Evolutionary conservation across 2,888 invertebrate species (phyloP), one percentile per base, ranked within the genome.

Genomic region (Thera britannica): DNA sequence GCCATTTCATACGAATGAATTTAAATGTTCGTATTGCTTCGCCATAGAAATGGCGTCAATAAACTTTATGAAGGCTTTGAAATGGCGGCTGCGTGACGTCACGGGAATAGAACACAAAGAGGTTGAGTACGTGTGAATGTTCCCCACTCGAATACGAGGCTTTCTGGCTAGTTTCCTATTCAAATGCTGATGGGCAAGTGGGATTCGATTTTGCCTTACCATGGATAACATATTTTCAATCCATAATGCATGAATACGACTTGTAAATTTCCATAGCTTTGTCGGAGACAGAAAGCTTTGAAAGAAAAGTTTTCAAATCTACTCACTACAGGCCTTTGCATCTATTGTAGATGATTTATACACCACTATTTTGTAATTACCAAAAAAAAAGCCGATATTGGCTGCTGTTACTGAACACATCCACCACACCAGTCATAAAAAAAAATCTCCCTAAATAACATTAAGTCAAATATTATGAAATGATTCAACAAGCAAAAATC

Each of bases 1-100:
- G n/a, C 58, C 54, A 54, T 61, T 54, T 46, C 35, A 54, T 48
- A 35, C 35, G 54, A 35, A 34, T 54, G 23, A 44, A 57, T 67
- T 67, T 62, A 67, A 54, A 67, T 49, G 57, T 36, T 62, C 36
- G 44, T 60, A 67, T 68, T 51, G 54, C 38, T 54, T 48, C 54
- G 34, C 58, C 55, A 60, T 68, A 55, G 68, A 65, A 68, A 68
- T 55, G 23, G 49, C 62, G 44, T 58, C 65, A 55, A 65, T 68
- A 65, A 65, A 65, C 49, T 62, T 68, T 58, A 62, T 68, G 62
- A 51, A 58, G 36, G 65, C 62, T 65, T 60, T 65, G 9, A 61
- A 65, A 65, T 57, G 58, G 65, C 55, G 58, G 63, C 59, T 9
- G 12, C 4, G 58, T 67, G 63, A 59, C 67, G 63, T 60, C 59